Conservation (phyloP, 2,797 vertebrate genomes). For the Crypturellus tataupa region DNA sequence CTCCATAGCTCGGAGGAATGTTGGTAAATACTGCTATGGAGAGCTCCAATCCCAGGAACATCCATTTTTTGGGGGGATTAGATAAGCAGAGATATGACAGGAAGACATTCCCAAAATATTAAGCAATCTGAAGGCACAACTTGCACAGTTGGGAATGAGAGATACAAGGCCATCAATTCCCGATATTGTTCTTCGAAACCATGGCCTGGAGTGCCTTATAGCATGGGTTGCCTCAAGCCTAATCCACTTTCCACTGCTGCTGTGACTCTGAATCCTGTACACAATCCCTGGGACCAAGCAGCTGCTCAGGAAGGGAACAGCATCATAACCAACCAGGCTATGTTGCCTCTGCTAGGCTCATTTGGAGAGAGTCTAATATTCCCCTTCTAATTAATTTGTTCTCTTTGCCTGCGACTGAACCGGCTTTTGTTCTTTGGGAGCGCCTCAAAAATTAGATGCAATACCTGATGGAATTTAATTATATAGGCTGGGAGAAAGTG, state of each 20-base stretch:
- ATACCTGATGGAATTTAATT: slow-evolving; percentile 65
- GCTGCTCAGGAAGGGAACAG: not conserved
- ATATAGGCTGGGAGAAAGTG: slow-evolving; percentile 49
- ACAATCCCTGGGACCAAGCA: not conserved
- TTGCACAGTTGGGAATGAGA: not conserved
- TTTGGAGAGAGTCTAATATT: slow-evolving; percentile 25
- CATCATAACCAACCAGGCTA: not conserved
- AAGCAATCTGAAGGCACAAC: not conserved
- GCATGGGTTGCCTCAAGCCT: not conserved
- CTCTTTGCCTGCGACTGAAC: not conserved
- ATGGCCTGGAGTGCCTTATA: not conserved
- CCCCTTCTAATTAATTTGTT: slow-evolving; percentile 64
- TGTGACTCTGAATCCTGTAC: not conserved
- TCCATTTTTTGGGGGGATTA: not conserved
- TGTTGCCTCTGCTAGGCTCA: slow-evolving; percentile 25
- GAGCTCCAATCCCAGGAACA: not conserved
- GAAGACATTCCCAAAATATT: not conserved
- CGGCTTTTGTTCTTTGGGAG: slow-evolving; percentile 50
- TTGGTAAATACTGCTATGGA: not conserved
- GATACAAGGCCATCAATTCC: not conserved
- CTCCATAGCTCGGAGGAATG: not conserved
- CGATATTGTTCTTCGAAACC: not conserved
- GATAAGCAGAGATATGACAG: not conserved
- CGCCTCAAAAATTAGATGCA: slow-evolving; percentile 62
- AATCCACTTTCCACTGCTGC: not conserved